These are phyloP conservation scores for Alloplasta piceator DNA, from an alignment of 2,888 invertebrate genomes.

Conservation along the genomic window DNA sequence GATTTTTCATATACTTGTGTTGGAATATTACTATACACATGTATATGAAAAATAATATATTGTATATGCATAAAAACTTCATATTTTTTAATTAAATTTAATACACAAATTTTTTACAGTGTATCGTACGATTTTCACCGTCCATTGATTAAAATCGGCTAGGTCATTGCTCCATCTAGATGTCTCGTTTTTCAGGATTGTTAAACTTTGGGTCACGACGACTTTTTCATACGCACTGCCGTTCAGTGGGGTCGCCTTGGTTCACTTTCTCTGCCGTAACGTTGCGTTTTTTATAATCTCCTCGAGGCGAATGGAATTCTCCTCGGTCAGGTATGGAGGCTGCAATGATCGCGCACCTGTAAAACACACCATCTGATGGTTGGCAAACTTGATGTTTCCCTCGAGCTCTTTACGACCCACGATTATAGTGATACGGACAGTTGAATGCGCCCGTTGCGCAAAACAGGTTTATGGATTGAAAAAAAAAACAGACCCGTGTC, in stretches of 20 bases:
- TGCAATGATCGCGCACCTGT: slow-evolving; percentile 57
- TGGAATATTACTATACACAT: no score
- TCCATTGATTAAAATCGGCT: slow-evolving; percentile 44
- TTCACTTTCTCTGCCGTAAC: slow-evolving; percentile 57
- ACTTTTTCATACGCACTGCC: slow-evolving; percentile 40
- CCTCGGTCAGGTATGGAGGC: slow-evolving; percentile 48
- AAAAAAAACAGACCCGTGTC: no score
- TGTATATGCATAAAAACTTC: no score
- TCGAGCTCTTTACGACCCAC: slow-evolving; percentile 14
- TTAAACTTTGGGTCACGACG: slow-evolving; percentile 14
- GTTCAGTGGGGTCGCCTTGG: slow-evolving; percentile 51
- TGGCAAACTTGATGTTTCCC: slow-evolving; percentile 42
- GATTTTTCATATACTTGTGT: no score
- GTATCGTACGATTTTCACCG: neutral
- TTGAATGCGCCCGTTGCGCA: neutral
- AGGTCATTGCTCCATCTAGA: slow-evolving; percentile 30
- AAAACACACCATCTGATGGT: slow-evolving; percentile 37
- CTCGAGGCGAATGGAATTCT: slow-evolving; percentile 55
- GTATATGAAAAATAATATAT: no score
- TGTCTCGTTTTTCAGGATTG: neutral
- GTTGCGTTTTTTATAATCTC: slow-evolving; percentile 27
- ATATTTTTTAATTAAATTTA: no score
- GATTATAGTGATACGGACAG: neutral
- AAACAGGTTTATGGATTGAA: neutral
- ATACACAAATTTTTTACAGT: no score